Conservation (phyloP, 2,888 invertebrate species). For the Polydrusus tereticollis region DNA sequence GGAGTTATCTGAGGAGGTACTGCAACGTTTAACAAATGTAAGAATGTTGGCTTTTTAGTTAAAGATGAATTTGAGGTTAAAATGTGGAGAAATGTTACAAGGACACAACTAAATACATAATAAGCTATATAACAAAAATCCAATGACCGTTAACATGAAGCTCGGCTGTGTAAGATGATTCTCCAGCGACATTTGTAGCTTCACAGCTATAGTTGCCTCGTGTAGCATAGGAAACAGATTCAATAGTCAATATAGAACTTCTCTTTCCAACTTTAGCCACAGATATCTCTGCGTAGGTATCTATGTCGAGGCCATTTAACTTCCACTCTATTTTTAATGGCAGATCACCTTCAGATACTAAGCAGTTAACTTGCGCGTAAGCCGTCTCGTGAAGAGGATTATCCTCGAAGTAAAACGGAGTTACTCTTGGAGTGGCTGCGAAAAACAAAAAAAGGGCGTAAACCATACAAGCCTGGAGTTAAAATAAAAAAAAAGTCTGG, state of each 20-base stretch:
- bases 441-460: slow-evolving; percentile 52
- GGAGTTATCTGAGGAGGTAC: slow-evolving; percentile 63
- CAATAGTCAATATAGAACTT: slow-evolving; percentile 66
- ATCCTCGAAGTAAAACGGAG: slow-evolving; percentile 76
- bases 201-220: slow-evolving; percentile 67
- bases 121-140: neutral
- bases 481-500: no score
- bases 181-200: slow-evolving; percentile 65
- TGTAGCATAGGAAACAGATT: slow-evolving; percentile 62
- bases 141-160: slow-evolving; percentile 66
- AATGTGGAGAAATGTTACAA: neutral
- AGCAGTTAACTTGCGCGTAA: slow-evolving; percentile 70
- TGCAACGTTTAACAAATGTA: slow-evolving; percentile 47
- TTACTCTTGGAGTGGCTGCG: slow-evolving; percentile 76
- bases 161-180: slow-evolving; percentile 61
- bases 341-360: slow-evolving; percentile 79
- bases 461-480: neutral
- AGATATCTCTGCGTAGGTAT: slow-evolving; percentile 70
- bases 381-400: slow-evolving; percentile 74
- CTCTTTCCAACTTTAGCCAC: slow-evolving; percentile 65
- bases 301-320: slow-evolving; percentile 76
- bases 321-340: slow-evolving; percentile 82
- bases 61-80: neutral
- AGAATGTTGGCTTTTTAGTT: no score
- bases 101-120: neutral